Evolutionary conservation across 2,797 vertebrate species (phyloP).

Genomic region (Pempheris klunzingeri): DNA sequence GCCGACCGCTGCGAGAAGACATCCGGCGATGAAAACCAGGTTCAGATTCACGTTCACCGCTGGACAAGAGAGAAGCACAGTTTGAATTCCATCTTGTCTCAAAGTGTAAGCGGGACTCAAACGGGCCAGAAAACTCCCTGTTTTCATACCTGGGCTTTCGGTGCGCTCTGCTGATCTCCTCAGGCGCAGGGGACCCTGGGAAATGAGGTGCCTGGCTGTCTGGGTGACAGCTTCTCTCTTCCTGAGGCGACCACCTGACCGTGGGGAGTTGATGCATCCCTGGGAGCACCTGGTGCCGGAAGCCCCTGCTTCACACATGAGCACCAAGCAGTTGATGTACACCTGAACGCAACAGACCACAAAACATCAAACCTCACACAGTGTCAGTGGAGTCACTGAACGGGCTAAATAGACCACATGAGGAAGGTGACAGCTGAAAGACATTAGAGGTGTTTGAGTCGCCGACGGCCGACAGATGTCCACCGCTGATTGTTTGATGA

Average conservation of each 20-base stretch:
- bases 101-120: background rate
- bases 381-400: too few species aligned
- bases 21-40: constrained; percentile 73
- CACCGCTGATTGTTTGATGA: too few species aligned
- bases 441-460: too few species aligned
- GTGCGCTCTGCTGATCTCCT: constrained; percentile 40
- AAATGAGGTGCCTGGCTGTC: constrained; percentile 74
- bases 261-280: constrained; percentile 65
- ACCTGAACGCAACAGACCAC: constrained; percentile 66
- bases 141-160: constrained; percentile 53
- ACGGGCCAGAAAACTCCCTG: background rate
- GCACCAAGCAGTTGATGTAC: constrained; percentile 83
- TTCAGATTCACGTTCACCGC: constrained; percentile 68
- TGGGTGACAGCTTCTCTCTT: constrained; percentile 73
- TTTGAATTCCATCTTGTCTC: background rate
- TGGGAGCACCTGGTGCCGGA: constrained; percentile 70
- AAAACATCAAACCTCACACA: background rate
- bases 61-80: constrained; percentile 38
- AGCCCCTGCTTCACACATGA: constrained; percentile 76
- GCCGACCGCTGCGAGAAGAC: constrained; percentile 62
- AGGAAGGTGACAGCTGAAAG: too few species aligned
- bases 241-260: rapidly evolving
- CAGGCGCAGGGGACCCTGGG: constrained; percentile 84
- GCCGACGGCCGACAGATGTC: too few species aligned
- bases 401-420: too few species aligned